phyloP scores from a whole-genome alignment of 2,888 invertebrate genomes.

The Drosophila affinis region DNA sequence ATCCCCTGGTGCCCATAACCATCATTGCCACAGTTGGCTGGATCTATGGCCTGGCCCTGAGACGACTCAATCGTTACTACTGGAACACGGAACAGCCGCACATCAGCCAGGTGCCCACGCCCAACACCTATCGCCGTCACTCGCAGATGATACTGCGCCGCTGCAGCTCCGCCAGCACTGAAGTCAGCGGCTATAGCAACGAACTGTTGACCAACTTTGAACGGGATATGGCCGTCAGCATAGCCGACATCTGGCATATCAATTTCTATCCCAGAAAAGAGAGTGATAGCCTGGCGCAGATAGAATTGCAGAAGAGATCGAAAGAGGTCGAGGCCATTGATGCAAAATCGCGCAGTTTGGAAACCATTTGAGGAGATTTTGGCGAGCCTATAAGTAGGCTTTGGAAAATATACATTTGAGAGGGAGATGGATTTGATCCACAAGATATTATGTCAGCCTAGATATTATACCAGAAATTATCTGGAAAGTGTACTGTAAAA shows the following conservation, averaged over 20 bases:
- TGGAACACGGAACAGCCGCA: slow-evolving; percentile 79
- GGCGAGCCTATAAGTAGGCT: slow-evolving; percentile 52
- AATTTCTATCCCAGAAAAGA: slow-evolving; percentile 64
- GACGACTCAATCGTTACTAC: slow-evolving; percentile 78
- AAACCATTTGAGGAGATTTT: slow-evolving; percentile 49
- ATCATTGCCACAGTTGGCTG: slow-evolving; percentile 80
- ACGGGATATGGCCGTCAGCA: slow-evolving; percentile 72
- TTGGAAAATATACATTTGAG: background rate
- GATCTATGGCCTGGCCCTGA: slow-evolving; percentile 78
- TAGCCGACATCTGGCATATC: slow-evolving; percentile 79
- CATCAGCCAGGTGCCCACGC: slow-evolving; percentile 75
- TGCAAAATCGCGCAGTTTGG: slow-evolving; percentile 47
- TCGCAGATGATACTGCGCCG: slow-evolving; percentile 72
- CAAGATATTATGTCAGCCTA: slow-evolving; percentile 12
- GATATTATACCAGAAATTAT: background rate
- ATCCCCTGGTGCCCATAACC: slow-evolving; percentile 80
- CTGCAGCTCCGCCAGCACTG: slow-evolving; percentile 71
- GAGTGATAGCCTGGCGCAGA: slow-evolving; percentile 32
- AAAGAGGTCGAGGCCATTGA: background rate
- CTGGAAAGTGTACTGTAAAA: background rate
- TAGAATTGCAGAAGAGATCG: slow-evolving; percentile 23
- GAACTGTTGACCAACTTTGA: slow-evolving; percentile 56
- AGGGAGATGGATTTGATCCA: slow-evolving; percentile 5
- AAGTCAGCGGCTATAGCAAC: slow-evolving; percentile 58
- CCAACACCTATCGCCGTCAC: slow-evolving; percentile 78